Evolutionary conservation across 2,888 invertebrate genomes (phyloP), one percentile per base, ranked within the genome.

Genomic region (Erannis defoliaria): DNA sequence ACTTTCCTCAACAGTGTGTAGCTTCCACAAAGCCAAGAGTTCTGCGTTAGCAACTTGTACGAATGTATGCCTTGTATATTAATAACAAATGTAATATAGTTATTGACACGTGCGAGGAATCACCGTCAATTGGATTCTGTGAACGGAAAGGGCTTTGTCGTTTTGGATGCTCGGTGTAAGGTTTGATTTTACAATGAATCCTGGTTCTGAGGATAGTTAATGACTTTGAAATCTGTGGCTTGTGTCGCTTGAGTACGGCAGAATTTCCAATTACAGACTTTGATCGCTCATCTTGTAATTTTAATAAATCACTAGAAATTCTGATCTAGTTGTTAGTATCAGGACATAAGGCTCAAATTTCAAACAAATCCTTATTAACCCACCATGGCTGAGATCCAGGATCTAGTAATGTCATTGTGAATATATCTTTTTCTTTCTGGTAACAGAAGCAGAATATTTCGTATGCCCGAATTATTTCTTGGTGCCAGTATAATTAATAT

Each of bases 31-130:
- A 9, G 26, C 14, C 19, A 6, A 62, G 33, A 55, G 66, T 23
- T 64, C 75, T 80, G 78, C 85, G 84, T 68, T 76, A 77, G 78
- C 81, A 79, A 72, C 80, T 75, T 73, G 75, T 79, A 80, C 82
- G 82, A 80, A 84, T 82, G 83, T 86, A 89, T 90, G 90, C 90
- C 91, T 90, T 91, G 90, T 89, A 84, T 90, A 89, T 89, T 90
- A 85, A 89, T 90, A 89, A 90, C 88, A 87, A 87, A 85, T 88
- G 86, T 90, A 89, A 86, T 89, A 85, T 87, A 82, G 75, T 88
- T 89, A 90, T 89, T 89, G 90, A 89, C 88, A 84, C 81, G 88
- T 84, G 84, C 80, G 84, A 76, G 73, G 80, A 81, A 82, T 82
- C 82, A 81, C 81, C 81, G 87, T 89, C 89, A 87, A 88, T 89